Evolutionary conservation across 2,797 vertebrate species (phyloP), one percentile per base, ranked within the genome.

Genomic region (Gadopsis marmoratus): DNA sequence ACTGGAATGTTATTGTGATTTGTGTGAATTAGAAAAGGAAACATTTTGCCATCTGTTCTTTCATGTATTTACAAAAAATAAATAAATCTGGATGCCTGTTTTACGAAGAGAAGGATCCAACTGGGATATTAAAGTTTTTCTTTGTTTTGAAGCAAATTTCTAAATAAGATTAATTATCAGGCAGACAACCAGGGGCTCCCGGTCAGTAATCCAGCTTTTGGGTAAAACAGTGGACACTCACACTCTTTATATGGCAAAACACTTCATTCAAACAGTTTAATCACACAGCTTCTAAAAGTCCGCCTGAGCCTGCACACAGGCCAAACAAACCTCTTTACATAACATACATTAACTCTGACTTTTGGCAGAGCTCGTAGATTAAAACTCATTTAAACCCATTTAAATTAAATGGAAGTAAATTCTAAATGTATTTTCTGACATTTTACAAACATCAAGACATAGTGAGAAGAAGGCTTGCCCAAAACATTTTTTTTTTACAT

Each of bases 211-310:
- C 19, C 17, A 64, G 23, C 17, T 9, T 9, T 3, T 16, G 13
- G 4, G 4, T 6, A 6, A 63, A 63, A 63, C 45, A 26, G 29
- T 17, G 0, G 21, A 67, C 48, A 51, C 60, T n/a, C 33, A 39
- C 43, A 35, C 23, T 56, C 19, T 62, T 54, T n/a, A 3, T 45
- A 7, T 21, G 35, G 6, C 10, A 63, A 65, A 59, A 47, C 5
- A 1, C 19, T 71, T 79, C 63, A 67, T 67, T 71, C 8, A 51
- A 75, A 61, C 26, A 37, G 8, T 69, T 54, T 9, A 35, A 47
- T 76, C 47, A 78, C 26, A 82, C 58, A 68, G 37, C 3, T 50
- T 77, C 73, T 17, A 55, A 78, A 76, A 65, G 21, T 62, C 33
- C 17, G 26, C 26, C 45, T n/a, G 3, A 4, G 39, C 37, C 58